Conservation (phyloP, 1,140 invertebrate genomes). For the Pinna nobilis region DNA sequence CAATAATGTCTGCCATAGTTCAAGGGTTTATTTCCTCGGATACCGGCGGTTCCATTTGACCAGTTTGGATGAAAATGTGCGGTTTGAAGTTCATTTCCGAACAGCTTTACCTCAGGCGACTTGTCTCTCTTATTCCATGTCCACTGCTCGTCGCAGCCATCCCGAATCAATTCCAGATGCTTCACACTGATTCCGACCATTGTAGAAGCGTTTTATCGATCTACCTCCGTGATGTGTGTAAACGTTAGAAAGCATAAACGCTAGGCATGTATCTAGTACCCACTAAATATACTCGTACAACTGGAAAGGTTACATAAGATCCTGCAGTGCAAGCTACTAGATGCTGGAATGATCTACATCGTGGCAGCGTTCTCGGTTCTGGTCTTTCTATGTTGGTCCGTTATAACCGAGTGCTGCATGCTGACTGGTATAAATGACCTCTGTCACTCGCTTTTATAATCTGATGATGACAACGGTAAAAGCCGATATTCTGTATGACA, state of each 20-base stretch:
- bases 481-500: not conserved
- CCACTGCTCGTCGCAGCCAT: conserved; percentile 81
- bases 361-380: not conserved
- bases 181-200: conserved; percentile 11
- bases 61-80: conserved; percentile 84
- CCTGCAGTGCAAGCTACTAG: conserved; percentile 1
- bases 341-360: conserved; percentile 5
- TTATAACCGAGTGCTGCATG: no score
- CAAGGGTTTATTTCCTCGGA: conserved; percentile 80
- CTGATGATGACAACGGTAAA: not conserved
- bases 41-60: conserved; percentile 84
- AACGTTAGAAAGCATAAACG: no score
- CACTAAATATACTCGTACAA: not conserved
- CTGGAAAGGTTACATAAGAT: not conserved
- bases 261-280: conserved; percentile 7
- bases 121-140: conserved; percentile 80
- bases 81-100: conserved; percentile 75
- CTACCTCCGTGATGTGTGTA: no score
- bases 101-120: conserved; percentile 81
- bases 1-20: conserved; percentile 82
- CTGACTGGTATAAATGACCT: no score
- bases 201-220: no score
- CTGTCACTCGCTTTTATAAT: not conserved
- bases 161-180: conserved; percentile 42
- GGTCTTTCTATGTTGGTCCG: not conserved